Conservation (phyloP, 2,113 vertebrate genomes). For the Turnix velox region DNA sequence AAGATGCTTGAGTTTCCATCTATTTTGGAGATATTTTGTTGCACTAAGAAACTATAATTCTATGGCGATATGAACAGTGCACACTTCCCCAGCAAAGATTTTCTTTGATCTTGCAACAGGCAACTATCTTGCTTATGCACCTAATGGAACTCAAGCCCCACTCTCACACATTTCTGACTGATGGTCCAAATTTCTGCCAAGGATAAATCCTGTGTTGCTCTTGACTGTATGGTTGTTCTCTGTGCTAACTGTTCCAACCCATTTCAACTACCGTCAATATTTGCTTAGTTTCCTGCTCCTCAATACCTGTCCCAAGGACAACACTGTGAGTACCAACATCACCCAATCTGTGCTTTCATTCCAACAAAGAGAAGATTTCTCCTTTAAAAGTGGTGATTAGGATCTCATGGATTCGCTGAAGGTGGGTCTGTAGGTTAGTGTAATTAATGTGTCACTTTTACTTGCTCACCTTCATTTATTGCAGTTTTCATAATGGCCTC, state of each 20-base stretch:
- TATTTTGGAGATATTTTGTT: no score
- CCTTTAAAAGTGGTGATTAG: background rate
- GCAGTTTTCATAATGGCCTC: conserved; percentile 88
- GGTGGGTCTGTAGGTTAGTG: background rate
- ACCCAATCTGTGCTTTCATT: background rate
- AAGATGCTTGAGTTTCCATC: background rate
- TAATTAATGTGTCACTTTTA: background rate
- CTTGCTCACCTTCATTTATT: conserved; percentile 86
- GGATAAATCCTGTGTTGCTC: background rate
- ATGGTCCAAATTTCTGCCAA: background rate
- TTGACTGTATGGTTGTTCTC: background rate
- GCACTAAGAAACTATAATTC: no score
- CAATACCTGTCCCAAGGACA: background rate
- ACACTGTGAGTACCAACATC: background rate
- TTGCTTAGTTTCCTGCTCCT: background rate
- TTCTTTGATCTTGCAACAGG: no score
- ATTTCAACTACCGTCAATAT: background rate
- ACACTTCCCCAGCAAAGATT: no score
- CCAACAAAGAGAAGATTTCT: background rate
- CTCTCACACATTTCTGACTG: background rate
- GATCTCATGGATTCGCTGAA: background rate
- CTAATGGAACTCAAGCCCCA: background rate
- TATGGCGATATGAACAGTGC: no score
- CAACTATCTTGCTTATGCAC: fast-evolving
- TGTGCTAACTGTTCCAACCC: background rate